Base-by-base conservation (phyloP, 1,140 invertebrate species). In the Leptonema lineaticorne region DNA sequence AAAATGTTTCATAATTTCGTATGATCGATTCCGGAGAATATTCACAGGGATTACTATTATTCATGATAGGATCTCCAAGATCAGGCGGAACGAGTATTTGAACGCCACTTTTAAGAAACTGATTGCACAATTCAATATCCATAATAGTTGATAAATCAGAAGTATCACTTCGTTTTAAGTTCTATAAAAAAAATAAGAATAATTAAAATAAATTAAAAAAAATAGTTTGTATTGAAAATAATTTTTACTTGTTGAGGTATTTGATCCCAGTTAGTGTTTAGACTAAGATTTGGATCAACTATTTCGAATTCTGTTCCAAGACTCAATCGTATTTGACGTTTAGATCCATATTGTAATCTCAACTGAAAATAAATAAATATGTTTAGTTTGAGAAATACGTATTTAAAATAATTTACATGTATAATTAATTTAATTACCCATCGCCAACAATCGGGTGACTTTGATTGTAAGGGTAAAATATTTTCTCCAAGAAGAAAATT, bases 271-370 rank as follows among this genome's bases (percentile, higher is more conserved):
- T 68, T 68, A 14, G 69, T 68, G 26, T 68, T 57, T 50, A 69
- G 7, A 2, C 57, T 77, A 24, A 79, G 75, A 66, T 80, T 60
- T 24, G 81, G 79, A 50, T 92, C 90, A 0, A 93, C 85, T 33
- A 93, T 85, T 79, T 92, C 90, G 75, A 90, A 92, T 74, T 91
- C 90, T 67, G 88, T 83, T 24, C 88, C 88, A 16, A 92, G 80
- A 0, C 88, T 86, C 18, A 92, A 78, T 74, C 86, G 88, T 2
- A 91, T 83, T 71, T 88, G 85, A 45, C 87, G 88, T 16, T 80
- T 84, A 1, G 80, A 76, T n/a, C 90, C 90, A 75, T 90, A 89
- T 70, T 85, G 84, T 69, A 93, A 86, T 70, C 88, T 77, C 16
- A 85, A 58, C 84, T 85, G 76, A 16, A 77, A 78, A 0, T 57